These are phyloP conservation scores for Smutsia temminckii DNA, from an alignment of 2,797 vertebrate species.

Conservation along the genomic window DNA sequence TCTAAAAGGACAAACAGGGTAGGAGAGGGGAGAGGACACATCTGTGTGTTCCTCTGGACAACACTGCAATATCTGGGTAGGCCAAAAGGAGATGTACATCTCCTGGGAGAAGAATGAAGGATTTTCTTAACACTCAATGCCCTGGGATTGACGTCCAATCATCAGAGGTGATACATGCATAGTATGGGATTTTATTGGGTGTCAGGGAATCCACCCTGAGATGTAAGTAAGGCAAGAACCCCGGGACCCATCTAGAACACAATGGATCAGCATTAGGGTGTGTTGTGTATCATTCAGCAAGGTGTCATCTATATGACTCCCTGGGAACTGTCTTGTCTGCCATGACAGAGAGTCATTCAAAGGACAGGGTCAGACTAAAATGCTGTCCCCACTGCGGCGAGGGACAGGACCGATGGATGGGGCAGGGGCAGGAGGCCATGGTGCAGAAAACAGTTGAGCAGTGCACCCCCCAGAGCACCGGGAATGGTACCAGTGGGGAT, in stretches of 20 bases:
- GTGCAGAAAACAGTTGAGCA: neutral
- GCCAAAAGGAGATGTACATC: neutral
- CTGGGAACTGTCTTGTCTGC: neutral
- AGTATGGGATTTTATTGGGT: neutral
- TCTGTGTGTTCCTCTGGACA: neutral
- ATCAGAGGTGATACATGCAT: neutral
- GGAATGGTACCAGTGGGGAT: neutral
- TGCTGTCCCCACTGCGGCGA: neutral
- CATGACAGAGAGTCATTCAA: neutral
- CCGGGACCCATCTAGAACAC: neutral
- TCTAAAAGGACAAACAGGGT: neutral
- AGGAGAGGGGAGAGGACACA: neutral
- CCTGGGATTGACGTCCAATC: neutral
- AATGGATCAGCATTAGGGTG: neutral
- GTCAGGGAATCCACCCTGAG: neutral
- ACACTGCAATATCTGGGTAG: neutral
- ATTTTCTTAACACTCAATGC: neutral
- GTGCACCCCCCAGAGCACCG: neutral
- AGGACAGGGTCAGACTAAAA: neutral
- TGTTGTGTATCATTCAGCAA: neutral
- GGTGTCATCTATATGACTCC: neutral
- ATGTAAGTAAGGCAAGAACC: neutral
- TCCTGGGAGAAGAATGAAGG: neutral
- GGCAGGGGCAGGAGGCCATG: too few relatives aligned
- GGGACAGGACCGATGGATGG: neutral